These are phyloP conservation scores for Ploceus nigricollis DNA, from an alignment of 2,113 vertebrate genomes.

Conservation along the genomic window DNA sequence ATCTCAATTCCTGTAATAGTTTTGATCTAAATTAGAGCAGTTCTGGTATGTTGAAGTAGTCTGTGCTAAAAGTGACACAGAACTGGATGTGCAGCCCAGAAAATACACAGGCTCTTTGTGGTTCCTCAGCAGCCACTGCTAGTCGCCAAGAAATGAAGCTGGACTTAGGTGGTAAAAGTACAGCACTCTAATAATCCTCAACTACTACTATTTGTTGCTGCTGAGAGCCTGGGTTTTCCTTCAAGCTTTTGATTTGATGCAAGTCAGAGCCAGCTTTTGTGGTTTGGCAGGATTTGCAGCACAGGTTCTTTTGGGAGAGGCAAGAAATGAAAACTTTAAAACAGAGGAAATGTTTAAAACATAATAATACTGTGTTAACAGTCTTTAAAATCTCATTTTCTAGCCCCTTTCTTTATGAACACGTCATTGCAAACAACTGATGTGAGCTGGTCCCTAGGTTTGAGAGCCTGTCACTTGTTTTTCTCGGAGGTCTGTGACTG, in stretches of 20 bases:
- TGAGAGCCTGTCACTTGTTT: not conserved
- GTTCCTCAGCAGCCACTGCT: not conserved
- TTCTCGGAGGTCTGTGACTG: not conserved
- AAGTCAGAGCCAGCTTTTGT: constrained; percentile 61
- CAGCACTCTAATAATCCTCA: not conserved
- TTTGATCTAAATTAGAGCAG: not conserved
- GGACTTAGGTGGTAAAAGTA: not conserved
- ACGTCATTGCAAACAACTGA: not conserved
- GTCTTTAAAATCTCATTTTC: constrained; percentile 34
- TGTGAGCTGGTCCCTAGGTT: not conserved
- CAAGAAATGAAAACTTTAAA: constrained; percentile 44
- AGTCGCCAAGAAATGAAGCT: not conserved
- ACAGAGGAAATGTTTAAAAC: constrained; percentile 44
- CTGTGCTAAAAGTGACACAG: not conserved
- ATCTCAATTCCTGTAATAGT: not conserved
- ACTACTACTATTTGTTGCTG: constrained; percentile 33
- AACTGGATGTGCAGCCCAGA: not conserved
- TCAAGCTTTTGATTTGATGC: constrained; percentile 22
- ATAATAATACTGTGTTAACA: constrained; percentile 13
- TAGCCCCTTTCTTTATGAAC: not conserved
- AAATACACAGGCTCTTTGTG: not conserved
- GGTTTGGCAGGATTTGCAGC: constrained; percentile 39
- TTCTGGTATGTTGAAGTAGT: not conserved
- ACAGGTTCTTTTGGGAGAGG: constrained; percentile 46
- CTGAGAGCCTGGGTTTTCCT: constrained; percentile 21